These are phyloP conservation scores for Cheilosia pagana DNA, from an alignment of 2,888 invertebrate species.

Conservation along the genomic window DNA sequence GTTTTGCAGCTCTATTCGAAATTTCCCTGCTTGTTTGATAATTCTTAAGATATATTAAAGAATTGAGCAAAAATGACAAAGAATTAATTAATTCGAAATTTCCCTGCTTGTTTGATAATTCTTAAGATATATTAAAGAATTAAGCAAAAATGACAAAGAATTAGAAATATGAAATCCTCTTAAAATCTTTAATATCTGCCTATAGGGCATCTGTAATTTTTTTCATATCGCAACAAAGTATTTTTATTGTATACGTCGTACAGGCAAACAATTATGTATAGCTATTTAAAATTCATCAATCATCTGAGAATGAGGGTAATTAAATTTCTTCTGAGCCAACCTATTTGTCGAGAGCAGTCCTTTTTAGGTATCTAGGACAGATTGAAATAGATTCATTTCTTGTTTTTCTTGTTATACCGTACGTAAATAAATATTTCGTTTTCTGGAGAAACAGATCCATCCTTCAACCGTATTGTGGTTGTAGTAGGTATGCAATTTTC, in stretches of 20 bases:
- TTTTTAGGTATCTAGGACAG: too few species aligned
- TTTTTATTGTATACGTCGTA: conserved; percentile 2
- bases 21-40: not conserved
- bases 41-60: too few species aligned
- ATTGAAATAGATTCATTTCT: too few species aligned
- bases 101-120: not conserved
- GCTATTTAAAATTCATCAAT: conserved; percentile 67
- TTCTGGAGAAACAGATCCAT: too few species aligned
- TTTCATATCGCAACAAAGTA: conserved; percentile 3
- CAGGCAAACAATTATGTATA: conserved; percentile 6
- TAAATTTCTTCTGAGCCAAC: conserved; percentile 41
- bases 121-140: too few species aligned
- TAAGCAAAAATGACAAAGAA: not conserved
- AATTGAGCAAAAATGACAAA: not conserved
- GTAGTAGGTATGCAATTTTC: too few species aligned
- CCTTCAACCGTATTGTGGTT: too few species aligned
- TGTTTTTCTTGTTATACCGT: too few species aligned
- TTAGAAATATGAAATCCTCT: conserved; percentile 9
- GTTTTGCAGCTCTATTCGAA: not conserved
- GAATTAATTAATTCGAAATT: too few species aligned
- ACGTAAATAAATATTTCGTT: too few species aligned
- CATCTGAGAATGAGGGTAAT: conserved; percentile 61
- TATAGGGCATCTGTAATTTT: conserved; percentile 38
- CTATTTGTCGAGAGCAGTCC: not conserved
- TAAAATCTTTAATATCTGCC: not conserved